phyloP scores from a whole-genome alignment of 2,797 vertebrate species.

The Pseudomugil gertrudae region DNA sequence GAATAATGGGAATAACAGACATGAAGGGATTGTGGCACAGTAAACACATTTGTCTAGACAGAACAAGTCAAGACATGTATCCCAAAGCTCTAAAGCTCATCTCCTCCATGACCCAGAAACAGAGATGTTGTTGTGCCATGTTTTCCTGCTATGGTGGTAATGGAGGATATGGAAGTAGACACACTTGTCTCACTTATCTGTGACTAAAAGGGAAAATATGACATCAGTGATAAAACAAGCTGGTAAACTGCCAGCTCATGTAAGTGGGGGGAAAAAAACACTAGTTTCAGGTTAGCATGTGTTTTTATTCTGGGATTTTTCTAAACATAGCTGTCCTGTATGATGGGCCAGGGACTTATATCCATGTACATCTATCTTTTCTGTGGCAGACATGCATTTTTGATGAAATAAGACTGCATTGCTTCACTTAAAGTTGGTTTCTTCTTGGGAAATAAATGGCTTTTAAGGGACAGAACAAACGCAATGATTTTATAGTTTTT shows the following conservation, averaged over 20 bases:
- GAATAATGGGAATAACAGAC: constrained; percentile 36
- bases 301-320: constrained; percentile 18
- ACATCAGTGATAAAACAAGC: constrained; percentile 23
- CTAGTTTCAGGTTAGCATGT: constrained; percentile 19
- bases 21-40: constrained; percentile 10
- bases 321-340: neutral
- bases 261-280: neutral
- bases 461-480: neutral
- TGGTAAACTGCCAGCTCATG: constrained; percentile 3
- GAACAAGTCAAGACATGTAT: constrained; percentile 23
- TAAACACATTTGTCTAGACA: constrained; percentile 25
- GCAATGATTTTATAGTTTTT: neutral
- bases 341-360: neutral
- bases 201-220: constrained; percentile 35
- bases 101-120: constrained; percentile 58
- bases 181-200: constrained; percentile 42
- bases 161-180: constrained; percentile 32
- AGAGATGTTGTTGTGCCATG: constrained; percentile 20
- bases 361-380: constrained; percentile 27
- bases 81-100: constrained; percentile 36
- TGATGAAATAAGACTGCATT: constrained; percentile 31
- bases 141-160: constrained; percentile 34
- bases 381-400: constrained; percentile 42
- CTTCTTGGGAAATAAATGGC: neutral
- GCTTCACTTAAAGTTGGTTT: constrained; percentile 6